phyloP scores from a whole-genome alignment of 2,113 vertebrate species.

The Chamaea fasciata region DNA sequence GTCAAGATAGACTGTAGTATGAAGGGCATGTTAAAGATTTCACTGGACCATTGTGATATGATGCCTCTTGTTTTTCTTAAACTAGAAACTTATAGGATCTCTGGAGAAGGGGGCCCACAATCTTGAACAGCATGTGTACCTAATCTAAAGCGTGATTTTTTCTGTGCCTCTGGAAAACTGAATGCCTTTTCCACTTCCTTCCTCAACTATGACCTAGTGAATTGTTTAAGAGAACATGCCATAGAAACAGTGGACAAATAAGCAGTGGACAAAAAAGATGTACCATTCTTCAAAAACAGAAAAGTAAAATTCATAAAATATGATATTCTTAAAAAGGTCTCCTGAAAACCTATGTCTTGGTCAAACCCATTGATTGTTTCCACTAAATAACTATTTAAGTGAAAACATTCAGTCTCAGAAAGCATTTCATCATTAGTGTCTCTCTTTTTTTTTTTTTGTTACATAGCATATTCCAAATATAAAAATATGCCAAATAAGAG shows the following conservation, averaged over 20 bases:
- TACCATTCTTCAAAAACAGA: not conserved
- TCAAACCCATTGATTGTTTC: not conserved
- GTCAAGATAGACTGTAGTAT: not conserved
- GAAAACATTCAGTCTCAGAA: not conserved
- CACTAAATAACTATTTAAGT: not conserved
- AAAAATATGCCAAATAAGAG: not conserved
- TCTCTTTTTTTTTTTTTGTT: not conserved
- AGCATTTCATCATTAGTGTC: not conserved
- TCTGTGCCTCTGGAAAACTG: not conserved
- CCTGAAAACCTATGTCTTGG: not conserved
- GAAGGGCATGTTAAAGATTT: not conserved
- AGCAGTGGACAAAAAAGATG: not conserved
- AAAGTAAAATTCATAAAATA: not conserved
- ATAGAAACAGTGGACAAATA: not conserved
- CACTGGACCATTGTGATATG: not conserved
- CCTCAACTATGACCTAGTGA: not conserved
- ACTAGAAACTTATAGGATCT: not conserved
- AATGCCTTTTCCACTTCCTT: not conserved
- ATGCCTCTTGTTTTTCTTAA: not conserved
- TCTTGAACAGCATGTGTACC: not conserved
- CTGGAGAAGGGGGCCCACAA: accelerated
- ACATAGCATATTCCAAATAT: not conserved
- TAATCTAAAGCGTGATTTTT: accelerated
- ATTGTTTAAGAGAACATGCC: not conserved
- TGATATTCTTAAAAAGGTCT: not conserved